phyloP scores from a whole-genome alignment of 2,797 vertebrate species.

The Pteropus rufus region DNA sequence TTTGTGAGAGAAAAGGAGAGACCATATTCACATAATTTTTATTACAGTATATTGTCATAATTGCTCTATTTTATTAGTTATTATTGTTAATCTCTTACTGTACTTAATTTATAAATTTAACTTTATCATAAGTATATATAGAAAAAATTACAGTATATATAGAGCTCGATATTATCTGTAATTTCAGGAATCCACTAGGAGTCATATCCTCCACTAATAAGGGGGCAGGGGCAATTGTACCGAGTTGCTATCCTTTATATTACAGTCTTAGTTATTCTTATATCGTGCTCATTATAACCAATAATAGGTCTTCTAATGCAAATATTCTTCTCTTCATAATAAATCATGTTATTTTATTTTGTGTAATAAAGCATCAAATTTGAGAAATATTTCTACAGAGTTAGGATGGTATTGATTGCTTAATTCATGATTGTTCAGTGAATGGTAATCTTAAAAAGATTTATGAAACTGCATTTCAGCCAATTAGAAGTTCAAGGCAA shows the following conservation, averaged over 20 bases:
- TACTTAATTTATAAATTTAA: neutral
- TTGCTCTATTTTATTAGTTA: neutral
- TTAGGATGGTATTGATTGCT: neutral
- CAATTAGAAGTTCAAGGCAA: conserved; percentile 42
- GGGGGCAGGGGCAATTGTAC: rapidly evolving
- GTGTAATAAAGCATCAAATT: conserved; percentile 4
- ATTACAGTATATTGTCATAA: neutral
- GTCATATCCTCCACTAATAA: neutral
- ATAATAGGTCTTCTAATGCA: neutral
- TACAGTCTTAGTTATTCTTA: neutral
- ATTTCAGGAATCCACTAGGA: neutral
- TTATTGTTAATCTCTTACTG: neutral
- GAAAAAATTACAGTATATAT: neutral
- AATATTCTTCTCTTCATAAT: neutral
- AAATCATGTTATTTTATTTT: neutral
- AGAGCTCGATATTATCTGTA: neutral
- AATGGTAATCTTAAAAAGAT: neutral
- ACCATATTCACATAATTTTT: neutral
- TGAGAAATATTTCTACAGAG: neutral
- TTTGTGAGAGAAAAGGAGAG: neutral
- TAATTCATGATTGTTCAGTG: conserved; percentile 19
- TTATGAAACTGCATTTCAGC: neutral
- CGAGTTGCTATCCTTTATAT: neutral
- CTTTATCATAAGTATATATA: neutral
- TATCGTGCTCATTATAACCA: neutral